A percentile compares a stretch with the other conserved stretches of the same genome.
Conservation (phyloP, 2,888 invertebrate genomes). For the Hirtodrosophila duncani region DNA sequence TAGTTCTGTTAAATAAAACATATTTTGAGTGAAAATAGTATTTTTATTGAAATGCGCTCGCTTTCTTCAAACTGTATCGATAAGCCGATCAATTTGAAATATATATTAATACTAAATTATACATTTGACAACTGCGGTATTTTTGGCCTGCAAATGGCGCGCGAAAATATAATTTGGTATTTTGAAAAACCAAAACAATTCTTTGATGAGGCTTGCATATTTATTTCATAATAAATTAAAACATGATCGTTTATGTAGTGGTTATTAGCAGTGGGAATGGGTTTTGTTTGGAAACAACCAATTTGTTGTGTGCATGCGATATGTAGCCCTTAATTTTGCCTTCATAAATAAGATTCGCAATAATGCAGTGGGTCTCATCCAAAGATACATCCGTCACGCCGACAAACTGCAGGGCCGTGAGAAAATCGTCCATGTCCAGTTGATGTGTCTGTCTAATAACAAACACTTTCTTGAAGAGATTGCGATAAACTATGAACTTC, state of each 20-base stretch:
- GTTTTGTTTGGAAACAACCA: constrained; percentile 98
- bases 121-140: too few species aligned
- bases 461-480: constrained; percentile 94
- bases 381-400: constrained; percentile 91
- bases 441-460: constrained; percentile 88
- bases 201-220: too few species aligned
- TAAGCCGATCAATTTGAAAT: too few species aligned
- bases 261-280: constrained; percentile 91
- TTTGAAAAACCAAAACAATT: too few species aligned
- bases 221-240: background rate
- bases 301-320: constrained; percentile 96
- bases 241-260: constrained; percentile 76
- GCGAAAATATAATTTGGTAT: too few species aligned
- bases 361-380: constrained; percentile 97
- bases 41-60: too few species aligned
- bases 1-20: too few species aligned
- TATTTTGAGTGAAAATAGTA: too few species aligned
- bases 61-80: too few species aligned
- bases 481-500: constrained; percentile 95
- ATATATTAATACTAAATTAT: too few species aligned
- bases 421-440: constrained; percentile 90
- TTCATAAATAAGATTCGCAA: constrained; percentile 97
- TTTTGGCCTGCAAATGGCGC: too few species aligned
- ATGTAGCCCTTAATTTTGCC: constrained; percentile 99
- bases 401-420: constrained; percentile 88